Percentiles rank a stretch among this genome's conserved stretches.
phyloP scores from a whole-genome alignment of 2,888 invertebrate genomes.

The Schizaphis graminum region DNA sequence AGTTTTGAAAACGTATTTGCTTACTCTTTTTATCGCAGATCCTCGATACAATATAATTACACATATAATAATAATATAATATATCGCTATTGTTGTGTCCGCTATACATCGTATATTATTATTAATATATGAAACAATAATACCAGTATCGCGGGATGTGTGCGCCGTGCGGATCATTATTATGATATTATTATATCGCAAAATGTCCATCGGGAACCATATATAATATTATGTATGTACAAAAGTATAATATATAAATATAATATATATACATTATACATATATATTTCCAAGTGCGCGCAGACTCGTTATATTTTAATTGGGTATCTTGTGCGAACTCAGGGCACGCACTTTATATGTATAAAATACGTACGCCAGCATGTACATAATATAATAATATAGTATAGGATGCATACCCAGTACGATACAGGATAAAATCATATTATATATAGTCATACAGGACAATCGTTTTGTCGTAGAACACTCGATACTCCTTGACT shows the following conservation, averaged over 20 bases:
- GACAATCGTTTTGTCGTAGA: not conserved
- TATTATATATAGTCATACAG: not conserved
- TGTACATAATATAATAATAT: not conserved
- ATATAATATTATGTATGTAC: not conserved
- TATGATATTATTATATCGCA: not conserved
- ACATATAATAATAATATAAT: not conserved
- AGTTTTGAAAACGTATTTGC: not conserved
- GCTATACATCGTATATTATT: not conserved
- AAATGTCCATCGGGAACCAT: not conserved
- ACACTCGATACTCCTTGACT: not conserved
- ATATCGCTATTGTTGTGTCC: not conserved
- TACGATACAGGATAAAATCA: not conserved
- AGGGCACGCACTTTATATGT: not conserved
- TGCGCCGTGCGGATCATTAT: not conserved
- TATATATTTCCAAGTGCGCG: not conserved
- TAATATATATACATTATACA: no score
- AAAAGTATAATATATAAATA: not conserved
- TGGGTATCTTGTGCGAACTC: not conserved
- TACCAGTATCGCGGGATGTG: not conserved
- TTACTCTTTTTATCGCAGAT: not conserved
- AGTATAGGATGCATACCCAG: not conserved
- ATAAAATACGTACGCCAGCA: not conserved
- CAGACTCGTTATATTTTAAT: slow-evolving; percentile 14
- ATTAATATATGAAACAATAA: not conserved
- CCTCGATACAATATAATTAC: not conserved